phyloP scores from a whole-genome alignment of 2,888 invertebrate genomes.

The Aleiodes testaceus region DNA sequence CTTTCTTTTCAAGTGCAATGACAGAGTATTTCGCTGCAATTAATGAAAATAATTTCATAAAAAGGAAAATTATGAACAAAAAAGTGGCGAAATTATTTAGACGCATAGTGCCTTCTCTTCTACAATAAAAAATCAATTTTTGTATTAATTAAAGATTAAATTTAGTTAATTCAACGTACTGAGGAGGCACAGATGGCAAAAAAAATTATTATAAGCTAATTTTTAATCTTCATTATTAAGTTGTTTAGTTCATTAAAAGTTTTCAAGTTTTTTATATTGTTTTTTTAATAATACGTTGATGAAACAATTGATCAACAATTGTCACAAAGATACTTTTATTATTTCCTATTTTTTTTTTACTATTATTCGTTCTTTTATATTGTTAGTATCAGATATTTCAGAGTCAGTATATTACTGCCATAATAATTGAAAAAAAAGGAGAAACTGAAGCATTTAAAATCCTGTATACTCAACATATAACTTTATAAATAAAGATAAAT shows the following conservation, averaged over 20 bases:
- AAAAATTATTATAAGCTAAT: constrained; percentile 46
- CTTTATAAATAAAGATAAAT: constrained; percentile 68
- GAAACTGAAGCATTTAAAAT: constrained; percentile 55
- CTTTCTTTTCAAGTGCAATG: constrained; percentile 11
- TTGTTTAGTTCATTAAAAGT: constrained; percentile 41
- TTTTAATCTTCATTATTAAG: constrained; percentile 49
- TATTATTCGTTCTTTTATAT: constrained; percentile 62
- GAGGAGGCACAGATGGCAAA: constrained; percentile 57
- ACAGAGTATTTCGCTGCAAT: constrained; percentile 25
- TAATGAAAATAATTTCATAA: no score
- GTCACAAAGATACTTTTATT: constrained; percentile 55
- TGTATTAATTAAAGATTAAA: background rate
- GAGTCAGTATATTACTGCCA: constrained; percentile 69
- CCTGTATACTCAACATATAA: constrained; percentile 66
- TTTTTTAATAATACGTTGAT: constrained; percentile 34
- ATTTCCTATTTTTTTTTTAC: constrained; percentile 53
- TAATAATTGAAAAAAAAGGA: constrained; percentile 57
- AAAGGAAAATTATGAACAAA: background rate
- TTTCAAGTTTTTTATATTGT: constrained; percentile 42
- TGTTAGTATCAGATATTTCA: constrained; percentile 67
- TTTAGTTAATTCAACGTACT: constrained; percentile 9
- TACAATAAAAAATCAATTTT: constrained; percentile 47
- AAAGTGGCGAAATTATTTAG: constrained; percentile 39
- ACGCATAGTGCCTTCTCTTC: constrained; percentile 67
- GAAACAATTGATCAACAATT: constrained; percentile 36